Evolutionary conservation across 2,888 invertebrate genomes (phyloP).

Genomic region (Rhaphigaster nebulosa): DNA sequence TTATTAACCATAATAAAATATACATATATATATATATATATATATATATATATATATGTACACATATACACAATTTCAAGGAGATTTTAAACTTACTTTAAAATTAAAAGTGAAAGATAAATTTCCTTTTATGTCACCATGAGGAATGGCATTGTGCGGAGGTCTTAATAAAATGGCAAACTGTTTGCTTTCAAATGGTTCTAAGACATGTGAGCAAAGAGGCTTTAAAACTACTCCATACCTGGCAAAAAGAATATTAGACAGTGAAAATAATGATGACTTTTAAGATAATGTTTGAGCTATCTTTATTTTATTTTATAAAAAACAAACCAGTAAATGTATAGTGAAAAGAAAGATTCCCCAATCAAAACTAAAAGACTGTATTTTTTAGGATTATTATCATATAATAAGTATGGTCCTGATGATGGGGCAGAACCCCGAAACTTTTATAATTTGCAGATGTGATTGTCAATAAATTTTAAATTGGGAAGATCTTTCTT

Average conservation of each 20-base stretch:
- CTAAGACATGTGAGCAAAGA: not conserved
- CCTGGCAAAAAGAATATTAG: not conserved
- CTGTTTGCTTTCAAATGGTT: constrained; percentile 1
- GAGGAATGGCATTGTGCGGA: not conserved
- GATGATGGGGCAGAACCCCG: too few relatives aligned
- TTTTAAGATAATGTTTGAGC: not conserved
- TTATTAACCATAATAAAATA: too few relatives aligned
- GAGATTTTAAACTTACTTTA: not conserved
- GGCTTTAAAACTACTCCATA: constrained; percentile 39
- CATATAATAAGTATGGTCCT: too few relatives aligned
- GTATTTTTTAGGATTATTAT: too few relatives aligned
- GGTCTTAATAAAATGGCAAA: constrained; percentile 35
- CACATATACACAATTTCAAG: not conserved
- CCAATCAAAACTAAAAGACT: too few relatives aligned
- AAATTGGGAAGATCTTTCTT: too few relatives aligned
- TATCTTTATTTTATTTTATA: not conserved
- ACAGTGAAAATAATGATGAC: not conserved
- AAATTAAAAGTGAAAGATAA: not conserved
- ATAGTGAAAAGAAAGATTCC: too few relatives aligned
- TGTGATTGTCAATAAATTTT: too few relatives aligned
- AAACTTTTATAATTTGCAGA: too few relatives aligned
- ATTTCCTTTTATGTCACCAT: not conserved
- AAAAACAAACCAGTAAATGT: too few relatives aligned
- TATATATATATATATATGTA: too few relatives aligned
- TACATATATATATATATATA: too few relatives aligned